These are phyloP conservation scores for Urophycis tenuis DNA, from an alignment of 2,797 vertebrate genomes.

Conservation along the genomic window DNA sequence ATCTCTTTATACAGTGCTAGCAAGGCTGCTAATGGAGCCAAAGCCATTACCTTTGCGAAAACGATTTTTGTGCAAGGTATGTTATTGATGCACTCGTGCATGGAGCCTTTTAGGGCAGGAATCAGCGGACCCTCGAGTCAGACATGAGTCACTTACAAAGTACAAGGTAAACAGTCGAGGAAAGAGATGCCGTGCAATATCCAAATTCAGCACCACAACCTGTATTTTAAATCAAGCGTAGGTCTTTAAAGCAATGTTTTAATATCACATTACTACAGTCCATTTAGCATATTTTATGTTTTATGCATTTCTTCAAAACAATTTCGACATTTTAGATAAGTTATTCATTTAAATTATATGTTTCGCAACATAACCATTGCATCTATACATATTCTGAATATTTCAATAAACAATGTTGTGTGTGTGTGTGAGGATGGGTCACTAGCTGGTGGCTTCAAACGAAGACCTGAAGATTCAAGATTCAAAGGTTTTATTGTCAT, in stretches of 20 bases:
- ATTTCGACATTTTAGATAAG: neutral
- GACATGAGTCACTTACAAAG: neutral
- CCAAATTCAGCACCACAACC: too few relatives aligned
- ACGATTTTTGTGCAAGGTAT: neutral
- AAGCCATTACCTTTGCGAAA: neutral
- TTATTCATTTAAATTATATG: neutral
- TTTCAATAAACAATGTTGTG: neutral
- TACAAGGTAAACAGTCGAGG: neutral
- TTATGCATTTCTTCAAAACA: neutral
- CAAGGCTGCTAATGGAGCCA: neutral
- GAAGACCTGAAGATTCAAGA: too few relatives aligned
- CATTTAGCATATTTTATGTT: neutral
- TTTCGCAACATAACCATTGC: neutral
- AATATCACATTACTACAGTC: neutral
- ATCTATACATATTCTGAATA: neutral
- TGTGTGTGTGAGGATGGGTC: neutral
- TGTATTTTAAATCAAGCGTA: neutral
- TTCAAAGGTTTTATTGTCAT: too few relatives aligned
- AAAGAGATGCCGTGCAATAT: neutral
- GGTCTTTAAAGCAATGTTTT: neutral
- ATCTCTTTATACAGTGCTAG: neutral
- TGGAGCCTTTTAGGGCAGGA: neutral
- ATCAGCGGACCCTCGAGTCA: neutral
- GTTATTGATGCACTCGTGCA: neutral
- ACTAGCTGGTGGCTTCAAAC: too few relatives aligned